Base-by-base conservation (phyloP, 2,888 invertebrate species). In the Eremobia ochroleuca region DNA sequence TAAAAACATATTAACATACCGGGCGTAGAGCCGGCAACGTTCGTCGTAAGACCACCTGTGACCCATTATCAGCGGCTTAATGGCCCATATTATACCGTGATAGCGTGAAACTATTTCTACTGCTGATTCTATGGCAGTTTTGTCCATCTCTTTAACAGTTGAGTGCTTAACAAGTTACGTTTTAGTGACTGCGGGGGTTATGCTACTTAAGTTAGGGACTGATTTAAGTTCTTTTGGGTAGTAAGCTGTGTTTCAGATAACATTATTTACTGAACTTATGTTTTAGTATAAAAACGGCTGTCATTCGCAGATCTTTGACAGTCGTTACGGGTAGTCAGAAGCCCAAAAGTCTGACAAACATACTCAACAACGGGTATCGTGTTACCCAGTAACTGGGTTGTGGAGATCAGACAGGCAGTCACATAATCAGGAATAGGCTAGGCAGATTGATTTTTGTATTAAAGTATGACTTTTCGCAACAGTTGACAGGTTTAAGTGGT, bases 1-100 rank as follows among this genome's bases (percentile, higher is more conserved):
- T 94, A 95, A 95, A 94, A 95, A 93, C 91, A 92, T 93, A 95
- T 95, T 95, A 95, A 92, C 94, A 92, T 90, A 86, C 89, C 91
- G 88, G 89, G 90, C 85, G 89, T 81, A 89, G 90, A 91, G 89
- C 89, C 87, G 85, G 86, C 76, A 68, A 61, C 80, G 81, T 77
- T 79, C 55, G 62, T 65, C 52, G 76, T 67, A 59, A 61, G 73
- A 73, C 79, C 87, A 87, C 93, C 94, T 94, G 94, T 88, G 88
- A 82, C 87, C 90, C 90, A 90, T 93, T 94, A 92, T 90, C 91
- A 86, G 85, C 72, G 84, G 90, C 91, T 91, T 94, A 94, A 93
- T 92, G 90, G 90, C 83, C 88, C 86, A 88, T 89, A 90, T 90
- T 88, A 83, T 87, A 86, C 85, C 88, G 87, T 91, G 86, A 86